A percentile compares a stretch with the other conserved stretches of the same genome.
Conservation (phyloP, 2,888 invertebrate genomes). For the Oxystoma pomonae region DNA sequence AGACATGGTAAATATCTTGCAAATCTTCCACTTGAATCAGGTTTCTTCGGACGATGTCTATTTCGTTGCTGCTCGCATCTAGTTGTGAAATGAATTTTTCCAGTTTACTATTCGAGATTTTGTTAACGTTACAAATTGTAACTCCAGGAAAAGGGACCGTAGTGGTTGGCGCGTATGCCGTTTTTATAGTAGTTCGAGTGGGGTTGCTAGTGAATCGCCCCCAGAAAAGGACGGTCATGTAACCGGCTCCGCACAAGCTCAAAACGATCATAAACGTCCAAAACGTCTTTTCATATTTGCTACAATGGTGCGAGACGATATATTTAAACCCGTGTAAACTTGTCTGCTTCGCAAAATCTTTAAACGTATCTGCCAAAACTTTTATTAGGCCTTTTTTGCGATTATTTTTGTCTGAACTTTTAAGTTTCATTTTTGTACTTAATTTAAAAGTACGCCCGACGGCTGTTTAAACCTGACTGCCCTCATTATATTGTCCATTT, state of each 20-base stretch:
- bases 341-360: slow-evolving; percentile 40
- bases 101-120: slow-evolving; percentile 33
- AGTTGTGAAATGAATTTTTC: slow-evolving; percentile 29
- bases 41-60: not conserved
- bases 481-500: too few species aligned
- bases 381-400: not conserved
- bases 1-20: slow-evolving; percentile 2
- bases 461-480: too few species aligned
- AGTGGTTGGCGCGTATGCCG: slow-evolving; percentile 37
- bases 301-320: not conserved
- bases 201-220: slow-evolving; percentile 41
- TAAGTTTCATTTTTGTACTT: not conserved
- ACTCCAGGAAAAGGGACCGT: slow-evolving; percentile 43
- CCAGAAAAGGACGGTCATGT: slow-evolving; percentile 44
- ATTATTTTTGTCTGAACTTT: not conserved
- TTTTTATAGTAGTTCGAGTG: slow-evolving; percentile 39
- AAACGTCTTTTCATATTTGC: slow-evolving; percentile 19
- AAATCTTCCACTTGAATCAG: not conserved
- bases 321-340: slow-evolving; percentile 42
- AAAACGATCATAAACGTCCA: slow-evolving; percentile 36
- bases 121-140: slow-evolving; percentile 42
- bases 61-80: slow-evolving; percentile 14
- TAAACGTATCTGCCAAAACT: slow-evolving; percentile 20
- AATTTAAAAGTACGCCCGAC: too few species aligned
- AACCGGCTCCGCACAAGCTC: slow-evolving; percentile 34